phyloP scores from a whole-genome alignment of 1,140 invertebrate genomes.

The Liolophura sinensis region DNA sequence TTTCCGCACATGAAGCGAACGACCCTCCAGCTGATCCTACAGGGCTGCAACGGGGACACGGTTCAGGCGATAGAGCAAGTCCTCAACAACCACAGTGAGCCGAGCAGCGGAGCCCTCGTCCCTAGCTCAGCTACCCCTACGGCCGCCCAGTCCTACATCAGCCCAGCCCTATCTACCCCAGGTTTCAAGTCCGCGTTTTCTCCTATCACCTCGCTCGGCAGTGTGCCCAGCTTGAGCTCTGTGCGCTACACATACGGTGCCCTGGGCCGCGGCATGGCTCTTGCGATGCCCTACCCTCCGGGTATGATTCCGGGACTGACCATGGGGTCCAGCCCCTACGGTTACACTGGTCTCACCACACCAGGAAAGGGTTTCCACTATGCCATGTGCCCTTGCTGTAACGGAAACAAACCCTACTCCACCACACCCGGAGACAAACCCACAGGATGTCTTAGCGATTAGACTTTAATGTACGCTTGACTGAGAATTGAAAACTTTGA shows the following conservation, averaged over 20 bases:
- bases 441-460: conserved; percentile 29
- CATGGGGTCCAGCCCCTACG: conserved; percentile 22
- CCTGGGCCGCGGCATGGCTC: conserved; percentile 20
- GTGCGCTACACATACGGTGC: conserved; percentile 31
- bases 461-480: background rate
- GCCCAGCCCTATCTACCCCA: conserved; percentile 11
- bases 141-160: conserved; percentile 16
- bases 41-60: conserved; percentile 77
- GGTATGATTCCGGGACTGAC: conserved; percentile 25
- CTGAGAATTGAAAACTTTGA: too few species aligned
- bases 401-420: conserved; percentile 18
- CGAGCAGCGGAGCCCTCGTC: conserved; percentile 1
- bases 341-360: conserved; percentile 25
- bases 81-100: conserved; percentile 35
- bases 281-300: conserved; percentile 36
- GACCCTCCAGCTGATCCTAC: conserved; percentile 80
- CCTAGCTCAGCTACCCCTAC: conserved; percentile 6
- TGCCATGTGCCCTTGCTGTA: conserved; percentile 31
- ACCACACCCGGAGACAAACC: conserved; percentile 17
- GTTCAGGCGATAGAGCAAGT: conserved; percentile 85
- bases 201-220: conserved; percentile 31
- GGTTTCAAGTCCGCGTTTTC: conserved; percentile 49
- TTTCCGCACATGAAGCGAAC: conserved; percentile 82
- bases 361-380: conserved; percentile 29
- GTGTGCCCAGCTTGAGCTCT: conserved; percentile 23